Percentiles rank a stretch among this genome's conserved stretches.
Conservation (phyloP, 1,140 invertebrate genomes). For the Brachionus rubens region DNA sequence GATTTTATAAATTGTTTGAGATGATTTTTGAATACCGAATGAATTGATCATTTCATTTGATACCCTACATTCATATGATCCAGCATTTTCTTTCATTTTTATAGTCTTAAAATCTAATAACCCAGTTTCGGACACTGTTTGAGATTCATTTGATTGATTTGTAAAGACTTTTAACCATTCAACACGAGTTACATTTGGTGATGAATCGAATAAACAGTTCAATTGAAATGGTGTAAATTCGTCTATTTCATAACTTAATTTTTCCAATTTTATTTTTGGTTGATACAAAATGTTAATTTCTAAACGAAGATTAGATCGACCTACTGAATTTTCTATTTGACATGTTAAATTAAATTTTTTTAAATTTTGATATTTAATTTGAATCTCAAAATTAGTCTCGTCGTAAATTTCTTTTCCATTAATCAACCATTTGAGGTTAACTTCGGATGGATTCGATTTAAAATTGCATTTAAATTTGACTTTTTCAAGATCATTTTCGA, state of each 20-base stretch:
- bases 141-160: not conserved
- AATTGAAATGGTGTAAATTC: not conserved
- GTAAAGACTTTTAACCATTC: conserved; percentile 1
- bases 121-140: not conserved
- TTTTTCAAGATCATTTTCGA: not conserved
- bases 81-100: conserved; percentile 5
- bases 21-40: not conserved
- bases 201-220: conserved; percentile 17
- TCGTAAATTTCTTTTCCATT: not conserved
- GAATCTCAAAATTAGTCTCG: not conserved
- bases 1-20: not conserved
- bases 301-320: not conserved
- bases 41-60: not conserved
- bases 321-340: not conserved
- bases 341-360: conserved; percentile 7
- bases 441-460: not conserved
- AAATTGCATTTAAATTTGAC: not conserved
- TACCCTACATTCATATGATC: conserved; percentile 1
- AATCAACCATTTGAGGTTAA: not conserved
- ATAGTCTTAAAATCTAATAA: not conserved
- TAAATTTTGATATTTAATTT: not conserved
- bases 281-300: not conserved
- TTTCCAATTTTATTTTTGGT: not conserved
- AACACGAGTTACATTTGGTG: not conserved
- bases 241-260: not conserved